Conservation (phyloP, 2,797 vertebrate species). For the Eospalax fontanierii region DNA sequence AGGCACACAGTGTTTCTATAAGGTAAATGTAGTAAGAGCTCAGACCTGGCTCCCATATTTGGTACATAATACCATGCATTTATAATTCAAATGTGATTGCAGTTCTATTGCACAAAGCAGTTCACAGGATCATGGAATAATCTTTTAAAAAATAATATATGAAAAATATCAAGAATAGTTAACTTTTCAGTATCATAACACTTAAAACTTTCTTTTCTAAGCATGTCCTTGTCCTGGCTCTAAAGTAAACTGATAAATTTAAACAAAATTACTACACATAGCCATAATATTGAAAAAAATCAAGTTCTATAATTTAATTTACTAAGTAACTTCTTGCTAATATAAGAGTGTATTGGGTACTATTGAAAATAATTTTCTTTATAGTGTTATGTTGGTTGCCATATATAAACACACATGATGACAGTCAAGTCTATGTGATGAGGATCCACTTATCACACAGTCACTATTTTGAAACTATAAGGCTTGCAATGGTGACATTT, state of each 20-base stretch:
- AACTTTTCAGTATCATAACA: neutral
- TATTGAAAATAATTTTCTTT: conserved; percentile 11
- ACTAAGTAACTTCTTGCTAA: neutral
- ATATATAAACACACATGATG: neutral
- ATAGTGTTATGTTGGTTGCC: neutral
- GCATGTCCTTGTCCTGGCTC: neutral
- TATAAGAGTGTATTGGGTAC: neutral
- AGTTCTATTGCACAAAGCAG: neutral
- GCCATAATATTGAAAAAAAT: neutral
- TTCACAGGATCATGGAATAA: neutral
- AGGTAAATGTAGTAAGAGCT: neutral
- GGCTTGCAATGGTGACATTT: neutral
- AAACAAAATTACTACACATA: neutral
- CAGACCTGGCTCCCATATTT: neutral
- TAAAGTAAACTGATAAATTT: conserved; percentile 14
- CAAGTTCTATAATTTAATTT: neutral
- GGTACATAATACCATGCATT: neutral
- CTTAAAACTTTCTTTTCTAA: conserved; percentile 33
- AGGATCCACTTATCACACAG: neutral
- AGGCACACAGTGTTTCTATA: neutral
- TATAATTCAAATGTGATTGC: neutral
- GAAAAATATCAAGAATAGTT: neutral
- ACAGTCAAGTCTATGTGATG: neutral
- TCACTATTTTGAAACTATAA: neutral
- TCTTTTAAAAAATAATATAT: neutral